These are phyloP conservation scores for Sclerurus mexicanus DNA, from an alignment of 2,113 vertebrate genomes.

Conservation along the genomic window DNA sequence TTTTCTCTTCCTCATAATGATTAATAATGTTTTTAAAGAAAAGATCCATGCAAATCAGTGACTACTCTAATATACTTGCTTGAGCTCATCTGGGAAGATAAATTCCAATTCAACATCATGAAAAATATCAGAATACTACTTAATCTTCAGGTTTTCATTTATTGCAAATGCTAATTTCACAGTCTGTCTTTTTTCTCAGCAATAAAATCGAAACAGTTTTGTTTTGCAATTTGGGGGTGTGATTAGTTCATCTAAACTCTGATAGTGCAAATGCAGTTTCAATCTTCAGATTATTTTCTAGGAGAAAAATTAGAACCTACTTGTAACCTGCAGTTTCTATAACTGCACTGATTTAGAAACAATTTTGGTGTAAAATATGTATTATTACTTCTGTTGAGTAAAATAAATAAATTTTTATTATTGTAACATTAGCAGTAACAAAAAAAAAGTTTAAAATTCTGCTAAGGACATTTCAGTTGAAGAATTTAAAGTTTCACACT, in stretches of 20 bases:
- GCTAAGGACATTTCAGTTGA: slow-evolving; percentile 32
- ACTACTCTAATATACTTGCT: not conserved
- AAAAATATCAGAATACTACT: not conserved
- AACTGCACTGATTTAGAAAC: not conserved
- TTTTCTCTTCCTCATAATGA: not conserved
- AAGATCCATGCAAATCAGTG: not conserved
- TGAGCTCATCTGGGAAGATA: not conserved
- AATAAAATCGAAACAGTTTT: not conserved
- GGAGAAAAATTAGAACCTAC: not conserved
- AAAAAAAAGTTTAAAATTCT: not conserved
- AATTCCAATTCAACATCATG: not conserved
- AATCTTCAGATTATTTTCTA: not conserved
- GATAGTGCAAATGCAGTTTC: not conserved
- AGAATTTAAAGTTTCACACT: slow-evolving; percentile 46
- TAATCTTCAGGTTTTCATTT: not conserved
- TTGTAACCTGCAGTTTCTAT: not conserved
- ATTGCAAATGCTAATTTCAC: not conserved
- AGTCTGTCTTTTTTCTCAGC: not conserved
- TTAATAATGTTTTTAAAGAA: not conserved
- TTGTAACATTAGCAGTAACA: not conserved
- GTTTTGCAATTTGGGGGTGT: not conserved
- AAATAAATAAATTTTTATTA: not conserved
- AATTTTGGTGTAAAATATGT: not conserved
- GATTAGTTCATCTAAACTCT: not conserved
- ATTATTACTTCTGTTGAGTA: not conserved